Evolutionary conservation across 1,140 invertebrate genomes (phyloP).

Genomic region (Stegodyphus dumicola): DNA sequence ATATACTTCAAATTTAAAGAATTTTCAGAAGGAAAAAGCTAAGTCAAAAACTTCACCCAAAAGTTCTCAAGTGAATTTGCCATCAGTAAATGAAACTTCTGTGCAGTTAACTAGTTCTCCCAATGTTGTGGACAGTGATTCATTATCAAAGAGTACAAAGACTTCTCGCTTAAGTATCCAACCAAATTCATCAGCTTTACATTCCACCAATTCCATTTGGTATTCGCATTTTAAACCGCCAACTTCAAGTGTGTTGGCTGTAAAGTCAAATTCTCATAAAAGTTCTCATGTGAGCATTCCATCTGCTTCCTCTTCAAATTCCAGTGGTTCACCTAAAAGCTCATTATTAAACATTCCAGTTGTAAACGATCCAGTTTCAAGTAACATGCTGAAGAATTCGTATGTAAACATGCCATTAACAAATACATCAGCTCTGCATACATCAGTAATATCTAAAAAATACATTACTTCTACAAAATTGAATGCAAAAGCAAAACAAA

Average conservation of each 20-base stretch:
- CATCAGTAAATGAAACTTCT: not conserved
- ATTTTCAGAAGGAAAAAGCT: not conserved
- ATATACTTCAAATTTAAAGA: not conserved
- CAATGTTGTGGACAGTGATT: too few species aligned
- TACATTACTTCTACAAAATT: not conserved
- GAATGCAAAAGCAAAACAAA: not conserved
- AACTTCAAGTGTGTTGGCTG: not conserved
- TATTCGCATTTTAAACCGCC: constrained; percentile 19
- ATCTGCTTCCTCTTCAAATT: not conserved
- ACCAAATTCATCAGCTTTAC: constrained; percentile 26
- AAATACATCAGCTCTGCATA: constrained; percentile 3
- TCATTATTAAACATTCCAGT: constrained; percentile 15
- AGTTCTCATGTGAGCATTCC: constrained; percentile 4
- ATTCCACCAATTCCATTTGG: constrained; percentile 31
- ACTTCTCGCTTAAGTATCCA: constrained; percentile 5
- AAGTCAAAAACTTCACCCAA: constrained; percentile 15
- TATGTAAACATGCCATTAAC: not conserved
- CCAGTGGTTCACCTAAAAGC: constrained; percentile 27
- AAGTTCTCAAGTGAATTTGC: constrained; percentile 7
- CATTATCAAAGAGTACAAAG: not conserved
- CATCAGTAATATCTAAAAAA: not conserved
- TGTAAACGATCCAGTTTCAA: not conserved
- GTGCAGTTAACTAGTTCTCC: not conserved
- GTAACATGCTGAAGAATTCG: not conserved
- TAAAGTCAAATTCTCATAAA: constrained; percentile 9